phyloP scores from a whole-genome alignment of 1,140 invertebrate species.

The Drosophila ambigua region DNA sequence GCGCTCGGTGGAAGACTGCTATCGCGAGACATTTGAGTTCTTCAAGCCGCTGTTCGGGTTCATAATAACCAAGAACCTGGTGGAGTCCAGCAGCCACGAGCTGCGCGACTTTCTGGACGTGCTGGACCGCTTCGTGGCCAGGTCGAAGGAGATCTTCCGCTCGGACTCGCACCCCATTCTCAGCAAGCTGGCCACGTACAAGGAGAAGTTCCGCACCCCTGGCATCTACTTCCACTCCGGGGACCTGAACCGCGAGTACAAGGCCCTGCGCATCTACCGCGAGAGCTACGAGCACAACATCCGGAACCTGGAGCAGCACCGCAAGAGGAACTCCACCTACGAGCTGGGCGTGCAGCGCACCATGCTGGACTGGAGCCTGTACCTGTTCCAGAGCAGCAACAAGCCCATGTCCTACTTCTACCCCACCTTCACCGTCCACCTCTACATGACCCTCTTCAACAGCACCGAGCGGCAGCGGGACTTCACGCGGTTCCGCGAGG shows the following conservation, averaged over 20 bases:
- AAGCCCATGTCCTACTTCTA: conserved; percentile 81
- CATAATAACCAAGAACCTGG: conserved; percentile 69
- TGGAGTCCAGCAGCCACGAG: conserved; percentile 47
- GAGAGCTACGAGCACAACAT: conserved; percentile 79
- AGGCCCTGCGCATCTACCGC: conserved; percentile 57
- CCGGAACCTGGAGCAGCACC: conserved; percentile 61
- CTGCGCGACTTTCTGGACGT: conserved; percentile 56
- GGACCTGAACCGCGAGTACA: conserved; percentile 64
- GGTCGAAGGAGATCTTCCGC: conserved; percentile 26
- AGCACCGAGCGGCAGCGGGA: conserved; percentile 59
- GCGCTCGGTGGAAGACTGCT: conserved; percentile 73
- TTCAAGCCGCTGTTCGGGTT: conserved; percentile 78
- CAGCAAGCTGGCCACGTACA: conserved; percentile 50
- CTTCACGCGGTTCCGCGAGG: conserved; percentile 56
- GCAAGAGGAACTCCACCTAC: conserved; percentile 69
- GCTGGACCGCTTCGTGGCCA: conserved; percentile 51
- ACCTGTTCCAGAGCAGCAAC: conserved; percentile 71
- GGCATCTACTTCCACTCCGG: conserved; percentile 62
- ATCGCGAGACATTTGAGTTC: conserved; percentile 76
- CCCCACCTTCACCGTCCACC: conserved; percentile 71
- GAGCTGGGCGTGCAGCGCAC: conserved; percentile 67
- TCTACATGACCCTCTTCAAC: conserved; percentile 78
- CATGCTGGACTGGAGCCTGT: conserved; percentile 78
- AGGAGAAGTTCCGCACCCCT: conserved; percentile 64
- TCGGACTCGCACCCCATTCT: conserved; percentile 40